These are phyloP conservation scores for Drosophila ogumai DNA, from an alignment of 1,140 invertebrate species.

Conservation along the genomic window DNA sequence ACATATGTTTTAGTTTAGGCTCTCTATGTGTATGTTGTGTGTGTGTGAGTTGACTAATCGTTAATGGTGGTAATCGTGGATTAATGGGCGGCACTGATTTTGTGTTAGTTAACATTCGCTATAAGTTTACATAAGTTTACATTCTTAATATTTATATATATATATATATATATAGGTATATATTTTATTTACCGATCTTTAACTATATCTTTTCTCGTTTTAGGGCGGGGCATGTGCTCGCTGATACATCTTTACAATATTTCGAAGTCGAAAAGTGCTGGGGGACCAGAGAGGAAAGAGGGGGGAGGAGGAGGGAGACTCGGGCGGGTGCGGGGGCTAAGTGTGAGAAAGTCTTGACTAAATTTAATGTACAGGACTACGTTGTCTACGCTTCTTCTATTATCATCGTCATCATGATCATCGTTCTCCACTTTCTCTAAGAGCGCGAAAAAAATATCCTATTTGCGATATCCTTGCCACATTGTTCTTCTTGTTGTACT, in stretches of 20 bases:
- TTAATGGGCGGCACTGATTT: slow-evolving; percentile 83
- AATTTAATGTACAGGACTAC: slow-evolving; percentile 74
- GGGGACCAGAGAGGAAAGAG: background rate
- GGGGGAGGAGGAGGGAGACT: background rate
- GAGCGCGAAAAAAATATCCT: slow-evolving; percentile 6
- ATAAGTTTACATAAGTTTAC: slow-evolving; percentile 58
- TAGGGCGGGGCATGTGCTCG: slow-evolving; percentile 32
- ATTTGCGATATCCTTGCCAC: slow-evolving; percentile 14
- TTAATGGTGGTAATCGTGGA: slow-evolving; percentile 83
- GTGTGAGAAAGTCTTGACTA: slow-evolving; percentile 54
- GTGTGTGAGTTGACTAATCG: slow-evolving; percentile 64
- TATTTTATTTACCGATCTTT: slow-evolving; percentile 27
- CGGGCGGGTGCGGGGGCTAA: slow-evolving; percentile 30
- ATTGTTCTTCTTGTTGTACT: slow-evolving; percentile 58
- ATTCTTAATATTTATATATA: slow-evolving; percentile 55
- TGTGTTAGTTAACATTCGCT: slow-evolving; percentile 82
- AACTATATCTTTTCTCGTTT: slow-evolving; percentile 14
- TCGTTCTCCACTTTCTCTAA: slow-evolving; percentile 17
- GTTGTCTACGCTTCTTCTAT: slow-evolving; percentile 40
- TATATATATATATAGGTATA: slow-evolving; percentile 37
- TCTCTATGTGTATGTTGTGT: slow-evolving; percentile 46
- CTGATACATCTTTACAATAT: slow-evolving; percentile 51
- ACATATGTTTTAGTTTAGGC: slow-evolving; percentile 54
- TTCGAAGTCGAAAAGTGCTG: slow-evolving; percentile 38
- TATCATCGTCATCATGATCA: slow-evolving; percentile 14